Evolutionary conservation across 2,888 invertebrate species (phyloP).

Genomic region (Aspidiotus destructor): DNA sequence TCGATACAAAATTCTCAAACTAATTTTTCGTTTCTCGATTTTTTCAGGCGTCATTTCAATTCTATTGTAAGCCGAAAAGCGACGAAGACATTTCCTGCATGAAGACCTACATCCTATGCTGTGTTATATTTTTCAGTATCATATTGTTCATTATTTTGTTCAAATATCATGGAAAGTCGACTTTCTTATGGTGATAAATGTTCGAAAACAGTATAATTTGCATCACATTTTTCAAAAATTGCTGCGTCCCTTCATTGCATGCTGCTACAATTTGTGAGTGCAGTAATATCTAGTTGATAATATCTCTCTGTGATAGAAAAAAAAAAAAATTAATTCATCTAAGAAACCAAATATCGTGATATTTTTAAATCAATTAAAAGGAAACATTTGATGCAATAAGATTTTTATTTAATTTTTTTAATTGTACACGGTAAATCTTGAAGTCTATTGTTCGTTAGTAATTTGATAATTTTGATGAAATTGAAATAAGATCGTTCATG

Average conservation of each 20-base stretch:
- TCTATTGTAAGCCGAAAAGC: slow-evolving; percentile 41
- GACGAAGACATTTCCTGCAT: slow-evolving; percentile 16
- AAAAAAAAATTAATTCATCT: too few species aligned
- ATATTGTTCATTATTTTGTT: slow-evolving; percentile 25
- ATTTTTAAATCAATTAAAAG: too few species aligned
- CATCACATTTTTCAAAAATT: neutral
- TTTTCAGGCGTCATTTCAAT: slow-evolving; percentile 42
- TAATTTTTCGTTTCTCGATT: slow-evolving; percentile 5
- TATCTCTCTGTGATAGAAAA: too few species aligned
- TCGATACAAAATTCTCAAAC: neutral
- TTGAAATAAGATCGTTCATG: too few species aligned
- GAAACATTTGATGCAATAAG: too few species aligned
- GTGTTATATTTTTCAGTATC: slow-evolving; percentile 12
- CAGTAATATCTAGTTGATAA: too few species aligned
- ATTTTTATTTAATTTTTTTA: too few species aligned
- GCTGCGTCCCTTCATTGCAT: neutral
- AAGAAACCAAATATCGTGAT: too few species aligned
- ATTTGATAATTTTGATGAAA: too few species aligned
- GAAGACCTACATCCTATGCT: slow-evolving; percentile 21
- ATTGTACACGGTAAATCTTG: too few species aligned
- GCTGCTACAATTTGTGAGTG: neutral
- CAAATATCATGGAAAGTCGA: slow-evolving; percentile 18
- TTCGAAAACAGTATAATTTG: neutral
- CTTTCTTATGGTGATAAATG: slow-evolving; percentile 30
- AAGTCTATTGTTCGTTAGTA: too few species aligned